phyloP scores from a whole-genome alignment of 2,888 invertebrate species.

The Anthrax anthrax region DNA sequence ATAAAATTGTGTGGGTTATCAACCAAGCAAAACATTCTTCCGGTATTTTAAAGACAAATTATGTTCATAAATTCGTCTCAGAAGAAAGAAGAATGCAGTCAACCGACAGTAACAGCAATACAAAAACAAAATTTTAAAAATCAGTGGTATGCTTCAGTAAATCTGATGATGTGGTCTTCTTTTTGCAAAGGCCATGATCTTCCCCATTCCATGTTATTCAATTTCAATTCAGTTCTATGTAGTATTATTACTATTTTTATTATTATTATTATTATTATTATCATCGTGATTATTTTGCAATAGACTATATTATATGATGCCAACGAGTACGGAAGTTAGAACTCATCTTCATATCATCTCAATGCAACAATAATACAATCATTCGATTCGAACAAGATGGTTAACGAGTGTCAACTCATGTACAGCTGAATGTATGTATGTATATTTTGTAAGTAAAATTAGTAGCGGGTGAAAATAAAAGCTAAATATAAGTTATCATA shows the following conservation, averaged over 20 bases:
- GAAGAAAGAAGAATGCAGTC: neutral
- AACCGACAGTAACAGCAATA: too few species aligned
- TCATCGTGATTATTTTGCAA: too few species aligned
- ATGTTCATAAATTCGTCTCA: neutral
- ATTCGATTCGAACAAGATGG: slow-evolving; percentile 1
- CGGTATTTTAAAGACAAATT: neutral
- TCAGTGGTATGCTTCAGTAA: neutral
- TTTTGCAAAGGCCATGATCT: too few species aligned
- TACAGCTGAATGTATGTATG: too few species aligned
- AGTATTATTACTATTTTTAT: too few species aligned
- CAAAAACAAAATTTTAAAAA: neutral
- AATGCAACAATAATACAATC: too few species aligned
- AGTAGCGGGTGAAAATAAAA: neutral
- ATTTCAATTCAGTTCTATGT: too few species aligned
- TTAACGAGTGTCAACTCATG: slow-evolving; percentile 8
- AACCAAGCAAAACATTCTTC: neutral
- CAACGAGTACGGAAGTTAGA: neutral
- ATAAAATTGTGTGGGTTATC: neutral
- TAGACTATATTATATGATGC: too few species aligned
- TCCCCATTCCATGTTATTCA: too few species aligned
- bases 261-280: too few species aligned
- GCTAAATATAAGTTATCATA: too few species aligned
- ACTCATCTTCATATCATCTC: neutral
- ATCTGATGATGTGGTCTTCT: neutral
- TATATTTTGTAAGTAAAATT: too few species aligned